These are phyloP conservation scores for Sarcoramphus papa DNA, from an alignment of 2,797 vertebrate genomes.

Conservation along the genomic window DNA sequence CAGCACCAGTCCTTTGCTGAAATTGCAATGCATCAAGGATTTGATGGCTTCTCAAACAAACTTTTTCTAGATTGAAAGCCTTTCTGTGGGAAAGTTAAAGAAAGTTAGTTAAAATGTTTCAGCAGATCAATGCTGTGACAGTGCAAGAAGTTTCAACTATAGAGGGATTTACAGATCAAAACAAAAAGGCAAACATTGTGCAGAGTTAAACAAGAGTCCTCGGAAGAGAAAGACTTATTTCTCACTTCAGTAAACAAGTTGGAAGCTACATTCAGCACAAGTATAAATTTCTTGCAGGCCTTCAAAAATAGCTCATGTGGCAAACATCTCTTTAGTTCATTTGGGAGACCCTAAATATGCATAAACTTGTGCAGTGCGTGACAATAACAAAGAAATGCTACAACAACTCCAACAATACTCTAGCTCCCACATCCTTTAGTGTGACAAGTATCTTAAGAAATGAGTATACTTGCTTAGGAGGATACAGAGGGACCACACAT, in stretches of 20 bases:
- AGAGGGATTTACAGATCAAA: not conserved
- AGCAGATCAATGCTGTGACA: not conserved
- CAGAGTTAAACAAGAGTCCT: not conserved
- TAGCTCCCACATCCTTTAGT: not conserved
- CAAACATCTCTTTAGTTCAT: not conserved
- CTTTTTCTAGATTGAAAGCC: not conserved
- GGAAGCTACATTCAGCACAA: not conserved
- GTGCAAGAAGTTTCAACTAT: not conserved
- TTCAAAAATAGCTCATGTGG: not conserved
- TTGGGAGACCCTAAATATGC: not conserved
- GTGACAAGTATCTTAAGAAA: not conserved
- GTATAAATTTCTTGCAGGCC: not conserved
- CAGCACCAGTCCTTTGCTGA: not conserved
- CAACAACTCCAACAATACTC: not conserved
- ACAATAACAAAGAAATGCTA: not conserved
- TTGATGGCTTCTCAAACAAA: not conserved
- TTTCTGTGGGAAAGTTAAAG: not conserved
- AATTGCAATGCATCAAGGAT: not conserved
- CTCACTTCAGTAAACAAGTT: not conserved
- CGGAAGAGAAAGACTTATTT: not conserved
- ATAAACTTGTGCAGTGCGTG: not conserved
- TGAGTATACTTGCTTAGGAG: not conserved
- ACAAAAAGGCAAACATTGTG: not conserved
- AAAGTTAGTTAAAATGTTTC: not conserved
- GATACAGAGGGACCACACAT: accelerated